These are phyloP conservation scores for Mesopsocus fuscifrons DNA, from an alignment of 2,888 invertebrate species.

Conservation along the genomic window DNA sequence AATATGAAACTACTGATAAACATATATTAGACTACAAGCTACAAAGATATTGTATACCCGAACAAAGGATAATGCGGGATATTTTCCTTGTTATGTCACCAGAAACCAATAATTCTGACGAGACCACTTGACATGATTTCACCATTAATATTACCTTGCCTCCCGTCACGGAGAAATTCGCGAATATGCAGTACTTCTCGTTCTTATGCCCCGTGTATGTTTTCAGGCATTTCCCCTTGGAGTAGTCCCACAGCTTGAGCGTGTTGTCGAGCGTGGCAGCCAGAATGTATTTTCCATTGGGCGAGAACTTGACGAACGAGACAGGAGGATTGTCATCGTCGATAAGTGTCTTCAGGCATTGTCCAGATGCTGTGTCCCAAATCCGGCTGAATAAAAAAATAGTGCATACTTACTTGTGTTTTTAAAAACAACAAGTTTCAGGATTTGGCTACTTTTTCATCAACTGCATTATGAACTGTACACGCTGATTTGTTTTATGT, in stretches of 20 bases:
- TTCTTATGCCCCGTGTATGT: conserved; percentile 97
- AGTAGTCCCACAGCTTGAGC: conserved; percentile 97
- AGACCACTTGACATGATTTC: too few species aligned
- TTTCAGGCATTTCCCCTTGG: conserved; percentile 95
- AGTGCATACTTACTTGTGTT: not conserved
- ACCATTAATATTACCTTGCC: conserved; percentile 82
- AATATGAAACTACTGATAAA: too few species aligned
- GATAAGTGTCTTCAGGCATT: conserved; percentile 95
- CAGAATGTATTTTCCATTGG: conserved; percentile 97
- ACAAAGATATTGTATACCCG: too few species aligned
- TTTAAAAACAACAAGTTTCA: not conserved
- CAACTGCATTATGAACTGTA: too few species aligned
- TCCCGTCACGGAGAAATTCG: conserved; percentile 98
- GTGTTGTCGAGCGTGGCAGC: conserved; percentile 98
- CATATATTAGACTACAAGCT: too few species aligned
- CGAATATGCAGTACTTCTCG: conserved; percentile 98
- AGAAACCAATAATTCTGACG: too few species aligned
- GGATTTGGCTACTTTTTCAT: not conserved
- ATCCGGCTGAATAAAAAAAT: conserved; percentile 56
- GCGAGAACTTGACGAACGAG: conserved; percentile 98
- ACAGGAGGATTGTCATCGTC: conserved; percentile 99
- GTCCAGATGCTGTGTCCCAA: conserved; percentile 98
- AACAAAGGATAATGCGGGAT: too few species aligned
- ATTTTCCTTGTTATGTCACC: too few species aligned
- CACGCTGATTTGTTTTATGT: too few species aligned